A percentile compares a stretch with the other conserved stretches of the same genome.
These are phyloP conservation scores for Drosophila nigricruria DNA, from an alignment of 2,888 invertebrate genomes.

Conservation along the genomic window DNA sequence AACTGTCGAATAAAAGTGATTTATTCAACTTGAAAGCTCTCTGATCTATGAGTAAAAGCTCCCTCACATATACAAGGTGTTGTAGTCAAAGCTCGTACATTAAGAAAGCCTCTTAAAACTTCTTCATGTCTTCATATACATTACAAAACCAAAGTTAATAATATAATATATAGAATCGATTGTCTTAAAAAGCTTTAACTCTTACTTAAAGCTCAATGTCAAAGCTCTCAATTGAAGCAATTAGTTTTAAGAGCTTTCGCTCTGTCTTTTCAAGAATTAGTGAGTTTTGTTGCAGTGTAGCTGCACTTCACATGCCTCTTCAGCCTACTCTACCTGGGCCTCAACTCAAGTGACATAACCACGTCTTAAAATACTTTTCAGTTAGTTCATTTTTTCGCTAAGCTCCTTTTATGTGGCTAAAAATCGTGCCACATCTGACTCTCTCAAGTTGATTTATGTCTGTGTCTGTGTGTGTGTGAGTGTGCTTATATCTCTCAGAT, in stretches of 20 bases:
- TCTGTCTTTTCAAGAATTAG: background rate
- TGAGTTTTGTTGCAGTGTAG: conserved; percentile 43
- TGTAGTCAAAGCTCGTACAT: no score
- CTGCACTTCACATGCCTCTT: conserved; percentile 40
- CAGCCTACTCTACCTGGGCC: conserved; percentile 20
- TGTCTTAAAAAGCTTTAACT: background rate
- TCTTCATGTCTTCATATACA: no score
- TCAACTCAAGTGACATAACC: conserved; percentile 60
- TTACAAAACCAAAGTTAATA: no score
- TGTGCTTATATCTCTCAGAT: conserved; percentile 9
- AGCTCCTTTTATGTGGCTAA: conserved; percentile 13
- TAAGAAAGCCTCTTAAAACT: no score
- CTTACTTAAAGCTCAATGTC: background rate
- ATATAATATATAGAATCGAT: no score
- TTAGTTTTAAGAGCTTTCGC: background rate
- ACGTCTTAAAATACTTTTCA: conserved; percentile 14
- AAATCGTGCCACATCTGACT: conserved; percentile 68
- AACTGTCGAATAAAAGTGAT: no score
- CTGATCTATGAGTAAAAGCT: no score
- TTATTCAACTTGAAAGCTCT: no score
- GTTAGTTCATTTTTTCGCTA: conserved; percentile 5
- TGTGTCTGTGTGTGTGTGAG: conserved; percentile 2
- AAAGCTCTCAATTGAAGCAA: background rate
- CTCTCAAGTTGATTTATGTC: conserved; percentile 64
- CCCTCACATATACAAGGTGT: no score